Base-by-base conservation (phyloP, 2,888 invertebrate species). In the Drosophila paracracens region DNA sequence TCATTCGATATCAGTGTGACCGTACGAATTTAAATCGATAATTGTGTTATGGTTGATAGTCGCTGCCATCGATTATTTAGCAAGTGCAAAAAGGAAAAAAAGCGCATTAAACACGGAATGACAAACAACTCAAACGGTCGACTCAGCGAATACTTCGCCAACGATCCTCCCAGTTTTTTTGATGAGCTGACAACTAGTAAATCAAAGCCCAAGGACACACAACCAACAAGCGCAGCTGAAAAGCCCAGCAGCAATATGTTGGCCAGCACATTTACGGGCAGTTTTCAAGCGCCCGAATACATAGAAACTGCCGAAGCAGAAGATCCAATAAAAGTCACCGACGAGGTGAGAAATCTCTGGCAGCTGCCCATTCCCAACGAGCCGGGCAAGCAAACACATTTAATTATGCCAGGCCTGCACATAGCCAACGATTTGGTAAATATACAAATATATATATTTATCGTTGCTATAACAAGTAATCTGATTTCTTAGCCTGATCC, bases 351-450 rank as follows among this genome's bases (percentile, higher is more conserved):
- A 61, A 93, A 93, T 76, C 85, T 92, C 10, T 93, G 93, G 93
- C 91, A 91, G 38, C 27, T 76, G 13, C 79, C 88, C 0, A 38
- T 51, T 0, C 36, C 43, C 18, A 63, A 8, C 27, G 92, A 92
- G 38, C 68, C 80, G 1, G 91, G 90, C 25, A 96, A 96, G 95
- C 98, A 61, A 36, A 83, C 88, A n/a, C 76, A 86, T 54, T 74
- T 98, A 0, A 98, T 98, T 0, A 96, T 96, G 95, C 98, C 98
- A 10, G 97, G 97, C 6, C 94, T 98, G 54, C 94, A 96, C 21
- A 94, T 96, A 6, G 96, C 97, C 87, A 97, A 96, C 85, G 97
- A 98, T 93, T 94, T 98, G 95, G 97, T 97, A 94, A 93, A 93
- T 21, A 40, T 16, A 27, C 21, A 35, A 25, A 40, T 13, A 31